Conservation (phyloP, 2,113 vertebrate species). For the Grallaria varia region DNA sequence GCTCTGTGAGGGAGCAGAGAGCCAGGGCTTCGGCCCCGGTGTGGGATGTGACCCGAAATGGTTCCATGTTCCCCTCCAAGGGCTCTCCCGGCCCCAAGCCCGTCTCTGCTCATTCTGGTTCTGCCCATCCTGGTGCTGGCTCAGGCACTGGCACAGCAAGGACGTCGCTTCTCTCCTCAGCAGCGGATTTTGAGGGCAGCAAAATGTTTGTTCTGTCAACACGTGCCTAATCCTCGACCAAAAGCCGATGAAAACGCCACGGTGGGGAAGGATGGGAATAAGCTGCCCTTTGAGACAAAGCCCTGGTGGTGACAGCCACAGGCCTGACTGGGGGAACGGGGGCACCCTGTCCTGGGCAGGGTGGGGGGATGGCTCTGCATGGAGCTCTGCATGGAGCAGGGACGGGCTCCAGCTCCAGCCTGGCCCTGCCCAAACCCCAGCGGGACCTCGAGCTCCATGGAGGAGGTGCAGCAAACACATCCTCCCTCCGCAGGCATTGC, state of each 20-base stretch:
- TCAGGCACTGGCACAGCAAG: not conserved
- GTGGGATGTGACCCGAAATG: not conserved
- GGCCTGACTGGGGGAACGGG: not conserved
- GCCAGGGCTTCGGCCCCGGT: not conserved
- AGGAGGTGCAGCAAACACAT: not conserved
- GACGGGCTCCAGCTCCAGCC: not conserved
- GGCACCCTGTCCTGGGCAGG: not conserved
- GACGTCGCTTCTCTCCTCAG: not conserved
- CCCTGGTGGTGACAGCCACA: not conserved
- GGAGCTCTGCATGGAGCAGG: not conserved
- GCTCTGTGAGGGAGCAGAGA: not conserved
- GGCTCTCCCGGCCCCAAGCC: not conserved
- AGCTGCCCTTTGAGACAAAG: conserved; percentile 62
- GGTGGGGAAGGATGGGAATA: conserved; percentile 55
- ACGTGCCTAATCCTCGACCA: conserved; percentile 58
- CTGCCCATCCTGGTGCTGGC: not conserved
- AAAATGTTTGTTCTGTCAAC: conserved; percentile 72
- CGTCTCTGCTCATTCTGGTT: accelerated
- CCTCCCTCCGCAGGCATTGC: not conserved
- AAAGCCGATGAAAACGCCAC: conserved; percentile 52
- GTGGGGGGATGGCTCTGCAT: not conserved
- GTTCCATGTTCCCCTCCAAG: not conserved
- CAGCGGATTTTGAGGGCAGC: conserved; percentile 29
- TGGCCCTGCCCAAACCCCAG: accelerated
- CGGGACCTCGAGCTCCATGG: accelerated